Conservation (phyloP, 2,888 invertebrate genomes). For the Sesia apiformis region DNA sequence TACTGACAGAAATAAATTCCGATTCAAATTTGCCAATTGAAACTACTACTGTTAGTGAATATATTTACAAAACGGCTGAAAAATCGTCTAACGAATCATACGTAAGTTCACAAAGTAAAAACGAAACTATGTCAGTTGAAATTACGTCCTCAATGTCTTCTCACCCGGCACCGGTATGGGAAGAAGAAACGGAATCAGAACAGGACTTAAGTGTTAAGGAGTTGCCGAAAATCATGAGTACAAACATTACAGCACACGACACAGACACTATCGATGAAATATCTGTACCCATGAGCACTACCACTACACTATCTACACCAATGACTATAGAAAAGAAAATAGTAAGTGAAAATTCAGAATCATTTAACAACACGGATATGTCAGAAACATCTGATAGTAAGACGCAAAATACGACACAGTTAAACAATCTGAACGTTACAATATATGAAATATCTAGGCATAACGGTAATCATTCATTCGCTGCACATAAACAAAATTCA, state of each 20-base stretch:
- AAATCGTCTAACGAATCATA: slow-evolving; percentile 14
- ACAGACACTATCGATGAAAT: neutral
- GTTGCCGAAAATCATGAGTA: slow-evolving; percentile 7
- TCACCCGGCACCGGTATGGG: slow-evolving; percentile 60
- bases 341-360: slow-evolving; percentile 4
- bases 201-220: slow-evolving; percentile 22
- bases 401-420: slow-evolving; percentile 29
- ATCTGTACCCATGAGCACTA: neutral
- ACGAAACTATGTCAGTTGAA: neutral
- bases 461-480: slow-evolving; percentile 29
- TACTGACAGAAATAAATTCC: slow-evolving; percentile 8
- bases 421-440: slow-evolving; percentile 53
- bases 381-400: slow-evolving; percentile 2
- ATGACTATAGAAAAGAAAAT: neutral
- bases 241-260: slow-evolving; percentile 10
- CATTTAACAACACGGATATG: slow-evolving; percentile 3
- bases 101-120: slow-evolving; percentile 4
- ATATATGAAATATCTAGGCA: slow-evolving; percentile 60
- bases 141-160: neutral
- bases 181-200: slow-evolving; percentile 36
- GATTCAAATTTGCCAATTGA: slow-evolving; percentile 19
- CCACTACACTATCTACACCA: slow-evolving; percentile 7
- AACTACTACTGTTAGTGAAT: slow-evolving; percentile 50
- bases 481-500: slow-evolving; percentile 25
- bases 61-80: slow-evolving; percentile 46